Evolutionary conservation across 2,113 vertebrate species (phyloP).

Genomic region (Bungarus multicinctus): DNA sequence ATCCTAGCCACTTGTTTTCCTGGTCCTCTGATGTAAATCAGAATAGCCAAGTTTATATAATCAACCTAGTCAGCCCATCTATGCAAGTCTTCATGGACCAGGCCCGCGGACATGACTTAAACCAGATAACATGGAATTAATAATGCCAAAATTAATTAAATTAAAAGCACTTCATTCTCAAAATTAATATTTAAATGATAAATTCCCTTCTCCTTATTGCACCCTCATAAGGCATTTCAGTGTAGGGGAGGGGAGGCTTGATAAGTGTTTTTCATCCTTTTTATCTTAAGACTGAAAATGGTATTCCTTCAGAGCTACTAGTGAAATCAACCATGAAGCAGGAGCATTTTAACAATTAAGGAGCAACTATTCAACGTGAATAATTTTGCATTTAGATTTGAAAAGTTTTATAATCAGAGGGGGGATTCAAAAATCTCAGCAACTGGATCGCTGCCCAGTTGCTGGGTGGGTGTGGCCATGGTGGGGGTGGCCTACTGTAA

Average conservation of each 20-base stretch:
- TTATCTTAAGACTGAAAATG: background rate
- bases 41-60: background rate
- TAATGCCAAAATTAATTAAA: background rate
- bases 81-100: background rate
- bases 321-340: background rate
- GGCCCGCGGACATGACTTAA: background rate
- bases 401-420: background rate
- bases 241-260: background rate
- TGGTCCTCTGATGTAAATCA: background rate
- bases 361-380: background rate
- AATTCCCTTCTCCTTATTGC: background rate
- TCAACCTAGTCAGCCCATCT: background rate
- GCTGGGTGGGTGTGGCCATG: no score
- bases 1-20: background rate
- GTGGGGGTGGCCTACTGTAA: no score
- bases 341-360: background rate
- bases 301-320: background rate
- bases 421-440: no score
- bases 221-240: background rate
- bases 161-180: background rate
- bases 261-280: background rate
- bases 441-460: no score
- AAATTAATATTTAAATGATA: background rate
- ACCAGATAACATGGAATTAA: background rate
- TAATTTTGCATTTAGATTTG: background rate